phyloP scores from a whole-genome alignment of 1,140 invertebrate species.

The Bombus vancouverensis region DNA sequence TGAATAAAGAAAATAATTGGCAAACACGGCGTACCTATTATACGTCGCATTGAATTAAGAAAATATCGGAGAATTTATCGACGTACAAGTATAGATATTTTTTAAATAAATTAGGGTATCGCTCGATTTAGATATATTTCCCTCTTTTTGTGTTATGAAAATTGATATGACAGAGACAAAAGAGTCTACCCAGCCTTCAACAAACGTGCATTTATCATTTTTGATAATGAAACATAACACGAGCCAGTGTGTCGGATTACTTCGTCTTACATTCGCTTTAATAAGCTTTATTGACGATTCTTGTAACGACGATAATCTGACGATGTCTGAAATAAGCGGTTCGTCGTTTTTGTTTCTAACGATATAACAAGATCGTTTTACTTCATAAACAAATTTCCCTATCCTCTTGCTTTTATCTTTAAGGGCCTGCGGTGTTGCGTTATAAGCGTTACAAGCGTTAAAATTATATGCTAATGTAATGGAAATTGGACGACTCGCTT shows the following conservation, averaged over 20 bases:
- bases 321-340: background rate
- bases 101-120: background rate
- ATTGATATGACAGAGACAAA: constrained; percentile 28
- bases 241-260: constrained; percentile 43
- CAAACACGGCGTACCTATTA: background rate
- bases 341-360: background rate
- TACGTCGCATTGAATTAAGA: background rate
- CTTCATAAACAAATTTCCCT: background rate
- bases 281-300: constrained; percentile 35
- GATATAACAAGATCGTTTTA: background rate
- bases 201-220: constrained; percentile 44
- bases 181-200: background rate
- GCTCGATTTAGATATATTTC: background rate
- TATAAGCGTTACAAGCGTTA: background rate
- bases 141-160: constrained; percentile 24
- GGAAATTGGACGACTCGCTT: background rate
- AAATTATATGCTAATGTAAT: background rate
- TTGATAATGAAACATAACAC: constrained; percentile 37
- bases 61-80: background rate
- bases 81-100: background rate
- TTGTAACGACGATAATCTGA: background rate
- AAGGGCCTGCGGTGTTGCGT: background rate
- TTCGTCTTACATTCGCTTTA: constrained; percentile 39
- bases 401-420: background rate
- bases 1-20: too few species aligned